Evolutionary conservation across 1,140 invertebrate species (phyloP).

Genomic region (Teleopsis dalmanni): DNA sequence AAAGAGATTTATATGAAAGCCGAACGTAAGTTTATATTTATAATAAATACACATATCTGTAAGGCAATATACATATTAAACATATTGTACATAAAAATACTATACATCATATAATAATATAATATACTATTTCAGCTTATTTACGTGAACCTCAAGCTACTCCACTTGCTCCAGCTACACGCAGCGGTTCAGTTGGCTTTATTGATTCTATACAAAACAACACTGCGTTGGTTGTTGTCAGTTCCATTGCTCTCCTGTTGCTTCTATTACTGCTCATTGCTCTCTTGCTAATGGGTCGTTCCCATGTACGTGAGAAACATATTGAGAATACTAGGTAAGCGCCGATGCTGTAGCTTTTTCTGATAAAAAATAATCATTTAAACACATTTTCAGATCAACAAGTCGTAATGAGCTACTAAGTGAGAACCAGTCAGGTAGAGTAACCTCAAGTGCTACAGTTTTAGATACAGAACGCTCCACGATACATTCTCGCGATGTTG

Average conservation of each 20-base stretch:
- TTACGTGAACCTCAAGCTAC: slow-evolving; percentile 53
- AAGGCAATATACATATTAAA: too few relatives aligned
- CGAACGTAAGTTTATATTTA: slow-evolving; percentile 64
- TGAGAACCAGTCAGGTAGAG: slow-evolving; percentile 30
- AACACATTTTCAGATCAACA: slow-evolving; percentile 23
- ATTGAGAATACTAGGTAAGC: neutral
- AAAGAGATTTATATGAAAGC: slow-evolving; percentile 72
- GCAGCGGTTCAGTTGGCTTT: slow-evolving; percentile 56
- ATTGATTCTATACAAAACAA: slow-evolving; percentile 49
- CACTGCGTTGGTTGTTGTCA: slow-evolving; percentile 39
- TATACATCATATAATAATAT: too few relatives aligned
- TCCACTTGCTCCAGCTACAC: slow-evolving; percentile 54
- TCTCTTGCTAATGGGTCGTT: slow-evolving; percentile 53
- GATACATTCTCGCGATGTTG: slow-evolving; percentile 22
- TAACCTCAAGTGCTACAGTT: slow-evolving; percentile 25
- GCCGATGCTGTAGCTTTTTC: neutral
- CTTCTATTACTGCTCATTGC: slow-evolving; percentile 55
- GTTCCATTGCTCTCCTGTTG: slow-evolving; percentile 51
- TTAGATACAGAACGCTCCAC: slow-evolving; percentile 21
- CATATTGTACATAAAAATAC: too few relatives aligned
- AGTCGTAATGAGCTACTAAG: slow-evolving; percentile 37
- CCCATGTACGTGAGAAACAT: slow-evolving; percentile 38
- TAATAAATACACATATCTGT: too few relatives aligned
- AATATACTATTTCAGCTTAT: slow-evolving; percentile 61
- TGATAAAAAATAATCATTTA: too few relatives aligned